Evolutionary conservation across 2,797 vertebrate genomes (phyloP), one percentile per base, ranked within the genome.

Genomic region (Strix occidentalis): DNA sequence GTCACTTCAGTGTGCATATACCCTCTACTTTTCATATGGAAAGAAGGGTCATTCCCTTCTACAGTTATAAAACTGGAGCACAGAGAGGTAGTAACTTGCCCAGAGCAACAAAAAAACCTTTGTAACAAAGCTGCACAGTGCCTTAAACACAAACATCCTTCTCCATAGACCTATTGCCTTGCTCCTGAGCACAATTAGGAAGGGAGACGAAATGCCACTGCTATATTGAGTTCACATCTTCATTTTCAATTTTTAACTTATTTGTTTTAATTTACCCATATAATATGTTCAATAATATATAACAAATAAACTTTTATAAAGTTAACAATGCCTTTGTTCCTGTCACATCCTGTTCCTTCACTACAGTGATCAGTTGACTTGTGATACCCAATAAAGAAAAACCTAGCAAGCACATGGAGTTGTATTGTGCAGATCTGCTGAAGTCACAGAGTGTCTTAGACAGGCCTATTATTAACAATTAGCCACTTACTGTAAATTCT

Each of bases 401-500:
- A 65, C 6, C 4, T 39, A 89, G 78, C 56, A 78, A 93, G 81
- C 54, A 63, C 89, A 58, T 50, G 25, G 53, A 35, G 65, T 45
- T 69, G 61, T 26, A 96, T 95, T 94, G 94, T 95, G 50, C 50
- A 81, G 91, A 71, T 54, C 89, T 78, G 89, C 92, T 92, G 82
- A 96, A 87, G 69, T 82, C 88, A 90, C 91, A 82, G 91, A 95
- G 87, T 86, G 76, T 85, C 93, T 96, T 61, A 89, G 93, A 88
- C 86, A 96, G 69, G 77, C 69, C 92, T 96, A 94, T 96, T 96
- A 97, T 97, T 97, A 97, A 97, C 96, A 97, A 97, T 97, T 97
- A 97, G 94, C 94, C 97, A 96, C 92, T 97, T 97, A 97, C 90
- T 96, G 96, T 97, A 97, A 97, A 95, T 97, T 97, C 86, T 96